A percentile compares a stretch with the other conserved stretches of the same genome.
Conservation (phyloP, 1,140 invertebrate genomes). For the Leucophenga varia region DNA sequence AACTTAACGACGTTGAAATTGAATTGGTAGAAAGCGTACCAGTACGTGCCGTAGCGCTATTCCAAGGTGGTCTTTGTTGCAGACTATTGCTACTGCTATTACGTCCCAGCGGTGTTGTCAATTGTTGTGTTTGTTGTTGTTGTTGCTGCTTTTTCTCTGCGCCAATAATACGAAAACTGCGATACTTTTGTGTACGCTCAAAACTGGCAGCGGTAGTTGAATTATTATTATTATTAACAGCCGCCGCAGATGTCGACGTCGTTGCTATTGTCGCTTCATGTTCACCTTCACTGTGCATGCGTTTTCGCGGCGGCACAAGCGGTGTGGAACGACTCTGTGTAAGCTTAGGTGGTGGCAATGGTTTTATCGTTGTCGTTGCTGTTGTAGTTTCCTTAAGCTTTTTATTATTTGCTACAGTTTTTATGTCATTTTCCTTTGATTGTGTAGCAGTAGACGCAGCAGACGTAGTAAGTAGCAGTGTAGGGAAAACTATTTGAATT, state of each 20-base stretch:
- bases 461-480: too few relatives aligned
- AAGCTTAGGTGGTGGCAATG: not conserved
- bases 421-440: too few relatives aligned
- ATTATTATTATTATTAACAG: too few relatives aligned
- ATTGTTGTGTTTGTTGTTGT: slow-evolving; percentile 19
- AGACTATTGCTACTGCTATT: not conserved
- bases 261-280: too few relatives aligned
- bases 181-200: slow-evolving; percentile 31
- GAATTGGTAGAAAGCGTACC: too few relatives aligned
- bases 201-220: slow-evolving; percentile 19
- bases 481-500: too few relatives aligned
- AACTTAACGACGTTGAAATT: too few relatives aligned
- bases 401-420: not conserved
- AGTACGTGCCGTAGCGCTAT: slow-evolving; percentile 57
- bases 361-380: not conserved
- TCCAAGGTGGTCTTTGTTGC: slow-evolving; percentile 58
- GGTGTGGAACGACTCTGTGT: not conserved
- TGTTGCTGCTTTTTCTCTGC: slow-evolving; percentile 16
- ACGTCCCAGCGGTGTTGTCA: not conserved
- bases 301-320: too few relatives aligned
- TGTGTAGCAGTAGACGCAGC: too few relatives aligned
- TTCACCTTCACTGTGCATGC: slow-evolving; percentile 21
- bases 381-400: not conserved
- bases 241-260: slow-evolving; percentile 6
- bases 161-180: slow-evolving; percentile 31